Percentiles rank a stretch among this genome's conserved stretches.
Evolutionary conservation across 2,113 vertebrate species (phyloP).

Genomic region (Thalassoma bifasciatum): DNA sequence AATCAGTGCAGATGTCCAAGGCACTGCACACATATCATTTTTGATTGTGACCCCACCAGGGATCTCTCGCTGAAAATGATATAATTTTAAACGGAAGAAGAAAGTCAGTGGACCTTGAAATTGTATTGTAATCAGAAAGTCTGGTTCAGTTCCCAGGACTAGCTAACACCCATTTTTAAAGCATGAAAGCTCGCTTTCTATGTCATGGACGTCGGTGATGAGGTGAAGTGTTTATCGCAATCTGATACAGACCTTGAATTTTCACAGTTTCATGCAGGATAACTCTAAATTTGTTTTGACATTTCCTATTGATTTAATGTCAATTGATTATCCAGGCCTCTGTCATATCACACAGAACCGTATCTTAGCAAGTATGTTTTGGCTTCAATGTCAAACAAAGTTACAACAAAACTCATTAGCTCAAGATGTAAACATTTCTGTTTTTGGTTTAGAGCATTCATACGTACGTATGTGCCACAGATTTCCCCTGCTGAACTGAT

Average conservation of each 20-base stretch:
- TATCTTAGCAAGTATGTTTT: slow-evolving; percentile 35
- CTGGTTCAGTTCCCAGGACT: slow-evolving; percentile 12
- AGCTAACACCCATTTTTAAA: slow-evolving; percentile 16
- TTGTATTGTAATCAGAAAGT: slow-evolving; percentile 3
- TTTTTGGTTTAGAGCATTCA: slow-evolving; percentile 40
- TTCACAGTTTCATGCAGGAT: slow-evolving; percentile 47
- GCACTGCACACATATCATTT: neutral
- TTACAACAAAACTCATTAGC: slow-evolving; percentile 61
- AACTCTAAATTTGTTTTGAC: slow-evolving; percentile 59
- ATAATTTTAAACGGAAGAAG: neutral
- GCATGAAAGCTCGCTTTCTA: slow-evolving; percentile 11
- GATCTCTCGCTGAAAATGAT: neutral
- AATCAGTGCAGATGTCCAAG: neutral
- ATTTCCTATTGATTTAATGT: slow-evolving; percentile 60
- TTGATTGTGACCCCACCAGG: neutral
- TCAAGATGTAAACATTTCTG: slow-evolving; percentile 56
- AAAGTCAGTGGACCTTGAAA: neutral
- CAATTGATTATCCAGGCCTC: slow-evolving; percentile 60
- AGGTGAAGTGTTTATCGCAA: slow-evolving; percentile 61
- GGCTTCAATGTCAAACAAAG: slow-evolving; percentile 63
- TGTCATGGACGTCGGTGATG: slow-evolving; percentile 40
- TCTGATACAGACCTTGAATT: slow-evolving; percentile 43
- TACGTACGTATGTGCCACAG: slow-evolving; percentile 37
- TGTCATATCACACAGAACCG: slow-evolving; percentile 39
- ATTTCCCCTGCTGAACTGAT: slow-evolving; percentile 49